These are phyloP conservation scores for Nephrotoma appendiculata DNA, from an alignment of 2,888 invertebrate genomes.

Conservation along the genomic window DNA sequence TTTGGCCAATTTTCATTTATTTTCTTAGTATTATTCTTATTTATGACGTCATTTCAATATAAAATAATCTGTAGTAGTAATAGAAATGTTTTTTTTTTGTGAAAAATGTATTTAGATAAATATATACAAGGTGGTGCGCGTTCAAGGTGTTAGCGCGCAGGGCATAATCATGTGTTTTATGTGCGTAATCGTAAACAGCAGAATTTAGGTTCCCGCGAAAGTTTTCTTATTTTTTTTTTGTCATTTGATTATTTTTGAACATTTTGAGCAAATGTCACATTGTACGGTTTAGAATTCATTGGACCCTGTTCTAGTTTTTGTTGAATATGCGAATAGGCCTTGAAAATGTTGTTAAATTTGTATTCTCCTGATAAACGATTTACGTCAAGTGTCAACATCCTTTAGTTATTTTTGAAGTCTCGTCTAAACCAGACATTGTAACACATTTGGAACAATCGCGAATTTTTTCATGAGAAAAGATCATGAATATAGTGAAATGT, in stretches of 20 bases:
- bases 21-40: background rate
- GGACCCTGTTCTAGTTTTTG: background rate
- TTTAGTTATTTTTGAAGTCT: background rate
- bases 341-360: background rate
- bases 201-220: background rate
- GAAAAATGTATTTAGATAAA: background rate
- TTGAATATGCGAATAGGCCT: background rate
- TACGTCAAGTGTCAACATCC: background rate
- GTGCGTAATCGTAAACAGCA: background rate
- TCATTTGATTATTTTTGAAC: too few relatives aligned
- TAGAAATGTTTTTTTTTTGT: background rate
- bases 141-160: background rate
- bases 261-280: too few relatives aligned
- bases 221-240: too few relatives aligned
- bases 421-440: too few relatives aligned
- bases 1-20: slow-evolving; percentile 2
- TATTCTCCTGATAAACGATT: background rate
- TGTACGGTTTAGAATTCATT: too few relatives aligned
- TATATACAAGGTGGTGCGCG: background rate
- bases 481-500: background rate
- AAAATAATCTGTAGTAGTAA: background rate
- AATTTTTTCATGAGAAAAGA: too few relatives aligned
- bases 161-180: background rate
- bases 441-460: too few relatives aligned
- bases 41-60: background rate